Evolutionary conservation across 2,888 invertebrate species (phyloP).

Genomic region (Monoplex corrugatus): DNA sequence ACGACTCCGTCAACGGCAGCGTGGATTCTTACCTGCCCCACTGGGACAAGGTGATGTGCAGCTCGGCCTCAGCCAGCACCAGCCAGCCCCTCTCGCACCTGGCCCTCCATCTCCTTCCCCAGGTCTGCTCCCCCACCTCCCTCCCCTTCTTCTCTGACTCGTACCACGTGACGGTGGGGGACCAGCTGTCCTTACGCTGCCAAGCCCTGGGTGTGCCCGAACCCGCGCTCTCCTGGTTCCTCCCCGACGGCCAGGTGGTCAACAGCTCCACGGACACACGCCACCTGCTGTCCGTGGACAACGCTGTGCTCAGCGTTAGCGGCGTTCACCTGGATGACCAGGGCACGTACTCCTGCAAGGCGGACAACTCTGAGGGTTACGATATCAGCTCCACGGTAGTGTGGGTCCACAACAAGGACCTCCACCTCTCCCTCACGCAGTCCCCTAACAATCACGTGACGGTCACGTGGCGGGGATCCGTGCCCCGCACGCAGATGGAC

Average conservation of each 20-base stretch:
- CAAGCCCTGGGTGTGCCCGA: conserved; percentile 82
- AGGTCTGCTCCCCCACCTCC: conserved; percentile 76
- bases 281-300: conserved; percentile 51
- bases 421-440: conserved; percentile 77
- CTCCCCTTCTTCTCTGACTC: conserved; percentile 72
- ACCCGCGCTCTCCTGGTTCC: conserved; percentile 81
- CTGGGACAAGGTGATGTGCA: conserved; percentile 78
- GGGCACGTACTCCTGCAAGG: conserved; percentile 82
- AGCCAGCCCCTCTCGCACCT: conserved; percentile 68
- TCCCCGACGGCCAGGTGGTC: conserved; percentile 80
- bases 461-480: conserved; percentile 81
- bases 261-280: conserved; percentile 68
- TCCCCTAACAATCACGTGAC: conserved; percentile 80
- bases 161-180: conserved; percentile 77
- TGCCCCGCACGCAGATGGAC: conserved; percentile 65
- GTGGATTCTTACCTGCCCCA: conserved; percentile 61
- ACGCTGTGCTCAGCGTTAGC: conserved; percentile 60
- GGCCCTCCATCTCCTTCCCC: conserved; percentile 60
- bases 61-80: conserved; percentile 71
- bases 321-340: conserved; percentile 72
- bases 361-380: conserved; percentile 77
- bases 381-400: conserved; percentile 75
- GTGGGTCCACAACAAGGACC: conserved; percentile 79
- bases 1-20: conserved; percentile 63
- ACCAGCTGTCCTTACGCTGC: conserved; percentile 80